Base-by-base conservation (phyloP, 2,113 vertebrate genomes). In the Anguilla japonica region DNA sequence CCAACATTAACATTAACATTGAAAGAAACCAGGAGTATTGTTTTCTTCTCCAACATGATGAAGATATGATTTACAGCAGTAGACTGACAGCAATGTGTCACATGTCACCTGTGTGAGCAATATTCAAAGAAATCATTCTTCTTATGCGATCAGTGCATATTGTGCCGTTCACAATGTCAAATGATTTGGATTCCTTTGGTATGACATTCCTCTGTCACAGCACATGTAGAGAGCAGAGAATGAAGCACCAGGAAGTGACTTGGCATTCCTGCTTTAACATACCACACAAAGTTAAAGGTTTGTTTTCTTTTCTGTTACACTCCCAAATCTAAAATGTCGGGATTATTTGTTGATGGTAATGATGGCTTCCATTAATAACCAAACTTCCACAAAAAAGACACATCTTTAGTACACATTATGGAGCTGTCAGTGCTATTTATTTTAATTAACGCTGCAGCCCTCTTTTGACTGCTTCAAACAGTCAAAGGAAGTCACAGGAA, bases 151-250 rank as follows among this genome's bases (percentile, higher is more conserved):
- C 71, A 75, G 6, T 71, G 26, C n/a, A 75, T 75, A 34, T 6
- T 29, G 71, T 34, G n/a, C 11, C 40, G 9, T 57, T 18, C 79
- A 80, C 41, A 56, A 85, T 14, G 71, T 75, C 9, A 75, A 7
- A 75, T 75, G 71, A 79, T 15, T 40, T 78, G 60, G 18, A 79
- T 85, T 26, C 5, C 43, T 29, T 63, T 41, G 41, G 41, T 71
- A 78, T 67, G 84, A 53, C 29, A 60, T 34, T 85, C 84, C 29
- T 63, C 84, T 39, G 71, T 18, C 41, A 85, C 67, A 85, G n/a
- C n/a, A 83, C n/a, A 79, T 15, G 7, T 34, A 34, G 43, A 46
- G 34, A 85, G 75, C 41, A 81, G 41, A 81, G 46, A 81, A 43
- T 34, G 71, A 9, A 75, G 29, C 71, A 75, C 71, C 71, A 75